Percentiles rank a stretch among this genome's conserved stretches.
phyloP scores from a whole-genome alignment of 1,140 invertebrate species.

The Protaetia brevitarsis region DNA sequence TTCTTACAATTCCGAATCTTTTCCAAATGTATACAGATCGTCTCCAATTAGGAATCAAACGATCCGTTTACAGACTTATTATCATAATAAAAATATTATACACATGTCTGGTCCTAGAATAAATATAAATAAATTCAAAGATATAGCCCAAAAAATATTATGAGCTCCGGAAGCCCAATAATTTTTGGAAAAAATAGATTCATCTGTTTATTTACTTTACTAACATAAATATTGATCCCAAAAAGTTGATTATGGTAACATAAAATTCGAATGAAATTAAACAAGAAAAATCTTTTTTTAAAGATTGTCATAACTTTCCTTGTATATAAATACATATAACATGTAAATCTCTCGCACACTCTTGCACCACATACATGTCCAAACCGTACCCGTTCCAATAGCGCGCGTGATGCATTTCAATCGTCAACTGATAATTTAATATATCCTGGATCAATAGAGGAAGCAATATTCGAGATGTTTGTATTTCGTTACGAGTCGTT shows the following conservation, averaged over 20 bases:
- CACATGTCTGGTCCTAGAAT: too few relatives aligned
- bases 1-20: too few relatives aligned
- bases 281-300: neutral
- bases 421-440: neutral
- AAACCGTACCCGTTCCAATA: neutral
- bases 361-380: too few relatives aligned
- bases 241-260: neutral
- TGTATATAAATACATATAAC: neutral
- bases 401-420: neutral
- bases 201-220: neutral
- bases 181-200: neutral
- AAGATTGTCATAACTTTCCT: neutral
- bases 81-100: too few relatives aligned
- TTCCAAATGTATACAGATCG: too few relatives aligned
- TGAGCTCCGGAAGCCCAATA: neutral
- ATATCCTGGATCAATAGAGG: constrained; percentile 6
- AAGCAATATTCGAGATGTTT: neutral
- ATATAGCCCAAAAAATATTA: neutral
- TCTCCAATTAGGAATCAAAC: too few relatives aligned
- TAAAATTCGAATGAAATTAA: constrained; percentile 9
- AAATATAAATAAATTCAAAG: too few relatives aligned
- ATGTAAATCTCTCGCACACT: too few relatives aligned
- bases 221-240: neutral
- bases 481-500: neutral
- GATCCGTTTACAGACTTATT: too few relatives aligned